Evolutionary conservation across 2,113 vertebrate species (phyloP).

Genomic region (Ochotona curzoniae): DNA sequence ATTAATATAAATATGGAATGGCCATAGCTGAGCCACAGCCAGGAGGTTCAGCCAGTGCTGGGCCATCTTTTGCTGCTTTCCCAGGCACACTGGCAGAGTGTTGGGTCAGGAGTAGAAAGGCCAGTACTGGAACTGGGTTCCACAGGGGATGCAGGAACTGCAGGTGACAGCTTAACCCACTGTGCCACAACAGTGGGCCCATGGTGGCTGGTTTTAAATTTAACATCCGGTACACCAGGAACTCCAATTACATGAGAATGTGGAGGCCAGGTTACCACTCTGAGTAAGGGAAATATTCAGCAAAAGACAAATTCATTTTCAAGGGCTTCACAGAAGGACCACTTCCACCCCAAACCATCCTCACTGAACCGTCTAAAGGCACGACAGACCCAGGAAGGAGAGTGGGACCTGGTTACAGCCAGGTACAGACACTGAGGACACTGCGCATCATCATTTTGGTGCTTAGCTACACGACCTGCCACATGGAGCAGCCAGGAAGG

Average conservation of each 20-base stretch:
- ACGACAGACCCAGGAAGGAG: background rate
- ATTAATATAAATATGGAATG: no score
- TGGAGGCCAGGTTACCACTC: background rate
- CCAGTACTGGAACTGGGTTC: no score
- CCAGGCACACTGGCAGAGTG: no score
- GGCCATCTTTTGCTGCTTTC: no score
- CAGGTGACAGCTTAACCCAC: no score
- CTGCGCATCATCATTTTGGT: background rate
- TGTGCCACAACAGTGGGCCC: no score
- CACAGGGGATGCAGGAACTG: no score
- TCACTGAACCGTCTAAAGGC: background rate
- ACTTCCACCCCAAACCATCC: background rate
- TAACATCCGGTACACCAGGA: background rate
- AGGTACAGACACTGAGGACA: background rate
- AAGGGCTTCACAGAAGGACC: background rate
- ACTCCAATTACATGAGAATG: conserved; percentile 10
- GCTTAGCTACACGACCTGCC: background rate
- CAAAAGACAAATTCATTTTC: background rate
- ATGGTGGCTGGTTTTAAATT: no score
- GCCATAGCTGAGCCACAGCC: no score
- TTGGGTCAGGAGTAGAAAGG: no score
- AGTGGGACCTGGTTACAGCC: no score
- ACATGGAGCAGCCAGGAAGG: background rate
- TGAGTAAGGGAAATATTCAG: conserved; percentile 45
- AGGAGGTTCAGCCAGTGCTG: no score